These are phyloP conservation scores for Drosophila kuntzei DNA, from an alignment of 2,888 invertebrate species.

Conservation along the genomic window DNA sequence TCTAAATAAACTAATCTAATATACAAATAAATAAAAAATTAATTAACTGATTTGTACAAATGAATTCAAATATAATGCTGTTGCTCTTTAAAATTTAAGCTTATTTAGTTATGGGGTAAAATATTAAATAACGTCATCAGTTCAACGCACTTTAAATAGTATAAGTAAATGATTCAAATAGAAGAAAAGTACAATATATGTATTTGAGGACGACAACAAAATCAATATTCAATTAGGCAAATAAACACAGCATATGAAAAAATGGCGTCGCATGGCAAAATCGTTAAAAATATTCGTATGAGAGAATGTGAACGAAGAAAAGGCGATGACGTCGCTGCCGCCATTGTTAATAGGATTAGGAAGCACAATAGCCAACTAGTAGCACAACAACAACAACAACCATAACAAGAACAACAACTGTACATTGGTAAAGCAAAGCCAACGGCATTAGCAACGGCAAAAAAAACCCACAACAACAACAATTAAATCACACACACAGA, in stretches of 20 bases:
- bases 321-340: conserved; percentile 62
- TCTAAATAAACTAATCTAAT: no score
- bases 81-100: no score
- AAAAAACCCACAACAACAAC: conserved; percentile 50
- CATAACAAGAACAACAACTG: conserved; percentile 28
- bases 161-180: conserved; percentile 38
- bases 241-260: conserved; percentile 12
- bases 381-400: conserved; percentile 35
- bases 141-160: conserved; percentile 55
- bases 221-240: conserved; percentile 35
- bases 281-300: conserved; percentile 22
- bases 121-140: no score
- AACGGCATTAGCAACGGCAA: conserved; percentile 73
- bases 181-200: not conserved
- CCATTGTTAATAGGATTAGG: conserved; percentile 78
- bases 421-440: conserved; percentile 54
- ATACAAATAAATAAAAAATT: no score
- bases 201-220: conserved; percentile 13
- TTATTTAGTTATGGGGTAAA: no score
- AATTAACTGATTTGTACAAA: no score
- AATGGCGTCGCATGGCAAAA: conserved; percentile 19
- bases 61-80: no score
- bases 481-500: conserved; percentile 55
- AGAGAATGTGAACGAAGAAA: conserved; percentile 37
- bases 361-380: conserved; percentile 66